phyloP scores from a whole-genome alignment of 2,888 invertebrate species.

The Dryobotodes eremita region DNA sequence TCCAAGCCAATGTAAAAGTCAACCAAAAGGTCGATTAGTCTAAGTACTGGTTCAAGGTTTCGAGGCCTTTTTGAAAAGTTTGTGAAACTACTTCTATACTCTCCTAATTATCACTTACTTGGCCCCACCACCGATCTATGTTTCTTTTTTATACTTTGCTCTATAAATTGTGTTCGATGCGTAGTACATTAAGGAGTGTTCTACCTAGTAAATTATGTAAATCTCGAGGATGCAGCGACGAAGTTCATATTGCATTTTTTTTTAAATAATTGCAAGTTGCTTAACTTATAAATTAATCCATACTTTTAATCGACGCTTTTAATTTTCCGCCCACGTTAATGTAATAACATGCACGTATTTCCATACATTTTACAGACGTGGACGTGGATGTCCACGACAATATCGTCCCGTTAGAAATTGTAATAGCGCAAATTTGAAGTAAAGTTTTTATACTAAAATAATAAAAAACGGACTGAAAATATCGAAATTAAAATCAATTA shows the following conservation, averaged over 20 bases:
- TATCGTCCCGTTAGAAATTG: too few species aligned
- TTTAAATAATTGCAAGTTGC: neutral
- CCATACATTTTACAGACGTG: too few species aligned
- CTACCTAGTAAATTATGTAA: neutral
- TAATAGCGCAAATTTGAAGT: too few species aligned
- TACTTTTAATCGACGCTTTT: too few species aligned
- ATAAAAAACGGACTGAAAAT: neutral
- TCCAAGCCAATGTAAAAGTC: neutral
- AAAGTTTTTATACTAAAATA: neutral
- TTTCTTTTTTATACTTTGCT: neutral
- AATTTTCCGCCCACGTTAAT: too few species aligned
- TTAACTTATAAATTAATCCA: neutral
- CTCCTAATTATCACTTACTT: neutral
- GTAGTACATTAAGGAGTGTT: neutral
- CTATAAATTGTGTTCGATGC: neutral
- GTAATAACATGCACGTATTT: too few species aligned
- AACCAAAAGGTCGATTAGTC: neutral
- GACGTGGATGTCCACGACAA: too few species aligned
- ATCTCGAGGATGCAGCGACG: neutral
- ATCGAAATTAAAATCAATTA: neutral
- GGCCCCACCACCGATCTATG: neutral
- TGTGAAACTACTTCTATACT: neutral
- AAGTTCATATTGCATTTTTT: neutral
- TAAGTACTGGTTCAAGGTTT: neutral
- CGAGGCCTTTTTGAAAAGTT: neutral